Conservation (phyloP, 2,797 vertebrate genomes). For the Cheracebus regulus region DNA sequence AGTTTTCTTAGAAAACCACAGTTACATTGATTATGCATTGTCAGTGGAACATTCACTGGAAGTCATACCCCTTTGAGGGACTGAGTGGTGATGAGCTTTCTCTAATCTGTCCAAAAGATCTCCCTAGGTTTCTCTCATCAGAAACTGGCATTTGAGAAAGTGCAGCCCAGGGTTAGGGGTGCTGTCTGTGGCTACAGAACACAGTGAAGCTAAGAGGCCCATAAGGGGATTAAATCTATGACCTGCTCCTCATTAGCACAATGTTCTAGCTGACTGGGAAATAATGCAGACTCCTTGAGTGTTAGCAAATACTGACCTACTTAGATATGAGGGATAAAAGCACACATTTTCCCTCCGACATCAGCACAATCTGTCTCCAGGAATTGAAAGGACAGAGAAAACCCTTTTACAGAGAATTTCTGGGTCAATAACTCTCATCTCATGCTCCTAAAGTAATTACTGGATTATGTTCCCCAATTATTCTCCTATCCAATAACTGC, state of each 20-base stretch:
- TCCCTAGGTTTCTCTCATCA: slow-evolving; percentile 33
- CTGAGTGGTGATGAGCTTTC: slow-evolving; percentile 16
- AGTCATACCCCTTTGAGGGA: neutral
- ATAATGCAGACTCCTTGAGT: slow-evolving; percentile 70
- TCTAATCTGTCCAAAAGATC: slow-evolving; percentile 38
- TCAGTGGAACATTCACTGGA: neutral
- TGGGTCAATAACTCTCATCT: slow-evolving; percentile 76
- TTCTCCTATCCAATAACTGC: slow-evolving; percentile 52
- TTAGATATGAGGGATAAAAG: slow-evolving; percentile 69
- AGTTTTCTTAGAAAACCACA: slow-evolving; percentile 60
- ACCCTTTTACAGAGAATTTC: slow-evolving; percentile 73
- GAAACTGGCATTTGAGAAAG: slow-evolving; percentile 37
- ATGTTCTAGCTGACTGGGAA: slow-evolving; percentile 59
- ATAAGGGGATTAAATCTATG: slow-evolving; percentile 68
- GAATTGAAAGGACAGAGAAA: slow-evolving; percentile 75
- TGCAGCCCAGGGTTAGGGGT: neutral
- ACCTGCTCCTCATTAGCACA: slow-evolving; percentile 72
- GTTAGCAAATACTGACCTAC: slow-evolving; percentile 78
- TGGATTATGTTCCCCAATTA: slow-evolving; percentile 76
- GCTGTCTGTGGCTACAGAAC: slow-evolving; percentile 9
- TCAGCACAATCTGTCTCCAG: slow-evolving; percentile 74
- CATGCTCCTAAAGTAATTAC: slow-evolving; percentile 68
- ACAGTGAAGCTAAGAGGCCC: slow-evolving; percentile 43
- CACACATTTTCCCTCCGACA: slow-evolving; percentile 61
- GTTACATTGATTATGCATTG: slow-evolving; percentile 21